Conservation (phyloP, 2,797 vertebrate genomes). For the Cirrhinus molitorella region DNA sequence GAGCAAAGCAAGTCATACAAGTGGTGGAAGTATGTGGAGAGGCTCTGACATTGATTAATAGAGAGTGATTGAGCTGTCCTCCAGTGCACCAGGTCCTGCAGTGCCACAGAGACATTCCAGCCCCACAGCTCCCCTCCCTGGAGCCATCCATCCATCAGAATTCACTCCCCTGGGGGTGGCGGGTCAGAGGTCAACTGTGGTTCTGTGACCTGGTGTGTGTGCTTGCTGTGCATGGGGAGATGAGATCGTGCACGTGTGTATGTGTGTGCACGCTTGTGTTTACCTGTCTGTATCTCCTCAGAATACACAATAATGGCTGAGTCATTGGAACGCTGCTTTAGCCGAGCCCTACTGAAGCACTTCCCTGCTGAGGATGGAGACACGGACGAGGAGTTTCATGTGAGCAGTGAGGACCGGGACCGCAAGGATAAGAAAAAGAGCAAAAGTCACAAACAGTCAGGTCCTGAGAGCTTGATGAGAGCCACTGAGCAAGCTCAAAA, state of each 20-base stretch:
- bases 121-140: slow-evolving; percentile 77
- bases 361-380: slow-evolving; percentile 96
- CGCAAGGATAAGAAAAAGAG: slow-evolving; percentile 88
- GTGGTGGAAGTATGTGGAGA: slow-evolving; percentile 62
- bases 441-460: slow-evolving; percentile 80
- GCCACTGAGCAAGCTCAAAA: slow-evolving; percentile 81
- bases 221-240: slow-evolving; percentile 59
- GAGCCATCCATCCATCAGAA: slow-evolving; percentile 81
- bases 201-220: slow-evolving; percentile 77
- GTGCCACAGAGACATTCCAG: slow-evolving; percentile 82
- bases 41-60: slow-evolving; percentile 85
- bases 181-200: slow-evolving; percentile 71
- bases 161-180: slow-evolving; percentile 68
- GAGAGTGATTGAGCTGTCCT: slow-evolving; percentile 83
- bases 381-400: slow-evolving; percentile 94
- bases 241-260: slow-evolving; percentile 24
- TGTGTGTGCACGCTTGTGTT: slow-evolving; percentile 11
- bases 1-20: slow-evolving; percentile 54
- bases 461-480: slow-evolving; percentile 78
- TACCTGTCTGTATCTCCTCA: slow-evolving; percentile 65
- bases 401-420: slow-evolving; percentile 88
- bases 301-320: slow-evolving; percentile 98
- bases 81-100: slow-evolving; percentile 73
- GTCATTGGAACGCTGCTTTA: slow-evolving; percentile 94
- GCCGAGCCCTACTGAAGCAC: slow-evolving; percentile 93